phyloP scores from a whole-genome alignment of 2,888 invertebrate species.

The Pterostichus madidus region DNA sequence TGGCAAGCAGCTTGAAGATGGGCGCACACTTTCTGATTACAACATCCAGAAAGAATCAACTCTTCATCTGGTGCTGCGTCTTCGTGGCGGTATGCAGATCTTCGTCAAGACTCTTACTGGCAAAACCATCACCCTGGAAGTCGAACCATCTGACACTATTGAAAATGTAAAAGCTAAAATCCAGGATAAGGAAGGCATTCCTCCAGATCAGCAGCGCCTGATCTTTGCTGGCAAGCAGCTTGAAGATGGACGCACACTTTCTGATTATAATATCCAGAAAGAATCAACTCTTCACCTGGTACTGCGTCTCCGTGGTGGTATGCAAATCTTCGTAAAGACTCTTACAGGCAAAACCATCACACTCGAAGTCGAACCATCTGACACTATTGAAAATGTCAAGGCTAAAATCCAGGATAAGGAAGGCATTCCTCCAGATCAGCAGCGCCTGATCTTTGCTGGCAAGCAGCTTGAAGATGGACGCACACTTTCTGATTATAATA shows the following conservation, averaged over 20 bases:
- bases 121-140: conserved; percentile 80
- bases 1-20: conserved; percentile 95
- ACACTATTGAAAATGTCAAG: conserved; percentile 83
- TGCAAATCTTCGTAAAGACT: conserved; percentile 81
- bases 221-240: conserved; percentile 96
- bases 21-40: conserved; percentile 85
- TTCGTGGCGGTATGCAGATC: conserved; percentile 81
- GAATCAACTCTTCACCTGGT: conserved; percentile 85
- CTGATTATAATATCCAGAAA: conserved; percentile 85
- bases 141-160: conserved; percentile 91
- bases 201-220: conserved; percentile 92
- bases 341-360: conserved; percentile 71
- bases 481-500: conserved; percentile 83
- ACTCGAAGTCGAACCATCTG: conserved; percentile 79
- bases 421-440: conserved; percentile 81
- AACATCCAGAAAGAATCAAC: conserved; percentile 85
- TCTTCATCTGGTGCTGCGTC: conserved; percentile 93
- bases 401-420: conserved; percentile 81
- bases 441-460: conserved; percentile 83
- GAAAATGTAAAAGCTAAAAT: conserved; percentile 97
- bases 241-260: conserved; percentile 90
- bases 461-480: conserved; percentile 86
- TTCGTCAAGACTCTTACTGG: conserved; percentile 80
- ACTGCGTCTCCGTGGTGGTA: conserved; percentile 82
- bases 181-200: conserved; percentile 94